phyloP scores from a whole-genome alignment of 2,113 vertebrate species.

The Sphaerodactylus townsendi region DNA sequence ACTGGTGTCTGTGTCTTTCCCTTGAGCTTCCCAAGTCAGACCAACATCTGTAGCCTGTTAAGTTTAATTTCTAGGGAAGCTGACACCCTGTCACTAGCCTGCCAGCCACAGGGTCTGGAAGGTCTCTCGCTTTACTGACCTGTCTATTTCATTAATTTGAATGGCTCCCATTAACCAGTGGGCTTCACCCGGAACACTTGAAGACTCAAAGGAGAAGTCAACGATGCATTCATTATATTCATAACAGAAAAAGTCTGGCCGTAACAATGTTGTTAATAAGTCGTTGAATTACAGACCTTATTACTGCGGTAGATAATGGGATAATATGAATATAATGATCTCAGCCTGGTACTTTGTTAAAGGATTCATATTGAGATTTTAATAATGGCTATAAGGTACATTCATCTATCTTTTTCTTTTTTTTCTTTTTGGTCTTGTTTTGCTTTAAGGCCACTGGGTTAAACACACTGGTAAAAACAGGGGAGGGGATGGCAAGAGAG shows the following conservation, averaged over 20 bases:
- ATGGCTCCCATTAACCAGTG: constrained; percentile 15
- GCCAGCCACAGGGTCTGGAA: not conserved
- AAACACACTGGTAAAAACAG: not conserved
- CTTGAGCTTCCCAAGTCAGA: not conserved
- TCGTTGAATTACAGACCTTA: constrained; percentile 33
- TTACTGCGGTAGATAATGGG: constrained; percentile 25
- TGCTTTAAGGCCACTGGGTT: constrained; percentile 18
- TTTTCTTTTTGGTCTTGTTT: not conserved
- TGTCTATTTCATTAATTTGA: constrained; percentile 5
- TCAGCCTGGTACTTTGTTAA: constrained; percentile 24
- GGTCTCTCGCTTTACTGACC: constrained; percentile 4
- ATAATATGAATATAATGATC: not conserved
- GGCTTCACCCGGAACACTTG: not conserved
- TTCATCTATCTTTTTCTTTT: not conserved
- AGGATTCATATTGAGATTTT: constrained; percentile 30
- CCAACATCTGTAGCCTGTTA: not conserved
- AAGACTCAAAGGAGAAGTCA: constrained; percentile 5
- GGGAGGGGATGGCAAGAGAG: not conserved
- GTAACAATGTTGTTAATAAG: constrained; percentile 21
- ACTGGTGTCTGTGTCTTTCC: not conserved
- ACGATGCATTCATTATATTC: not conserved
- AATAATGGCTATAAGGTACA: not conserved
- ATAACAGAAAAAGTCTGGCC: not conserved
- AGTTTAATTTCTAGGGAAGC: not conserved
- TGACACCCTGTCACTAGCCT: not conserved